Evolutionary conservation across 2,113 vertebrate genomes (phyloP), one percentile per base, ranked within the genome.

Genomic region (Solea senegalensis): DNA sequence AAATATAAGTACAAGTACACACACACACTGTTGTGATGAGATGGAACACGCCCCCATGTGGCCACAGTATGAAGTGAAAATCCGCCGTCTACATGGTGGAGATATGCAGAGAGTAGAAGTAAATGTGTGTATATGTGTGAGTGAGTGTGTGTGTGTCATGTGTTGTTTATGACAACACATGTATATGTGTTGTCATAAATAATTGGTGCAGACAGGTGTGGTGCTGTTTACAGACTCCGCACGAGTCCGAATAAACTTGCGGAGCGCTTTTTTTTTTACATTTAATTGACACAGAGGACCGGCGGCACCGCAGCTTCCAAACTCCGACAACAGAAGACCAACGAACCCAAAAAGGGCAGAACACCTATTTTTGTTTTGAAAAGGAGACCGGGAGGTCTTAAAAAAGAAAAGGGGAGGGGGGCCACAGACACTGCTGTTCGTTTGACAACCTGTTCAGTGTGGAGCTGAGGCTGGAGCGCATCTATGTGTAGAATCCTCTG

Each of bases 361-460:
- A 66, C 12, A 8, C 9, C 21, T 55, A 27, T 52, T 65, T 27
- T 51, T 11, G 9, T 67, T 21, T 9, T 5, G 49, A 54, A 15
- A 10, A 28, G 46, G 21, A 26, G 46, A 5, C 44, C 44, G 9
- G 12, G 3, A 45, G 44, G 44, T 48, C 45, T 12, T 9, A 61
- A 21, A 9, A 43, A 12, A 11, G n/a, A 16, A 11, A 15, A 14
- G 28, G 12, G 12, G 41, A 28, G 62, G 40, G 2, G 7, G 8
- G 15, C 26, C 16, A 15, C 44, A 21, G 72, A 26, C 41, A 48
- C 9, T 13, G 68, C 12, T 70, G 74, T 34, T 80, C 76, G 71
- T 80, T 69, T 86, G 85, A 85, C 89, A 92, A 91, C 89, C 91
- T 91, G 88, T 90, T 88, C 84, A 67, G 66, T 65, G 72, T 74